Conservation (phyloP, 2,113 vertebrate species). For the Monopterus albus region DNA sequence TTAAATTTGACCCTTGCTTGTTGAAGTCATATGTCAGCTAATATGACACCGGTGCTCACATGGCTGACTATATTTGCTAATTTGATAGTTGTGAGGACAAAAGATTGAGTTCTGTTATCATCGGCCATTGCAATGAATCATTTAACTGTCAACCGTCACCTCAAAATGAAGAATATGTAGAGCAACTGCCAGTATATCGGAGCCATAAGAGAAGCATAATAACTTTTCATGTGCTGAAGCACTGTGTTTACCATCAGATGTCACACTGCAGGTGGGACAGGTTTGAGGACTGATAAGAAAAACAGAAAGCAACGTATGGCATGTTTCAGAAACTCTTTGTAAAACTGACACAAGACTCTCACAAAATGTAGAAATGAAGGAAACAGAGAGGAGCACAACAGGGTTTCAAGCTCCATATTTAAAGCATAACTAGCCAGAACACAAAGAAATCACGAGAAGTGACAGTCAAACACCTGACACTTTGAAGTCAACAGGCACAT, state of each 20-base stretch:
- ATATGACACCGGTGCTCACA: slow-evolving; percentile 3
- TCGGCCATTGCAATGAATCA: neutral
- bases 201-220: neutral
- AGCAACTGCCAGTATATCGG: neutral
- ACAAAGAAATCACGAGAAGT: slow-evolving; percentile 23
- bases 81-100: slow-evolving; percentile 1
- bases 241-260: neutral
- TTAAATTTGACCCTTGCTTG: slow-evolving; percentile 1
- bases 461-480: slow-evolving; percentile 35
- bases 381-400: neutral
- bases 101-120: no score
- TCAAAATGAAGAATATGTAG: neutral
- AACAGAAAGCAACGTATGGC: no score
- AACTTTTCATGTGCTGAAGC: neutral
- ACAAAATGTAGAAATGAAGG: slow-evolving; percentile 7
- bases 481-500: slow-evolving; percentile 22
- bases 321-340: slow-evolving; percentile 9
- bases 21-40: neutral
- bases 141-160: neutral
- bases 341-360: slow-evolving; percentile 12
- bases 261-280: neutral
- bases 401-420: slow-evolving; percentile 4
- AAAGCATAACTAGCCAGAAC: slow-evolving; percentile 3
- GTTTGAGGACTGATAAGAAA: slow-evolving; percentile 19
- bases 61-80: slow-evolving; percentile 11